Base-by-base conservation (phyloP, 2,888 invertebrate species). In the Epicampocera succincta region DNA sequence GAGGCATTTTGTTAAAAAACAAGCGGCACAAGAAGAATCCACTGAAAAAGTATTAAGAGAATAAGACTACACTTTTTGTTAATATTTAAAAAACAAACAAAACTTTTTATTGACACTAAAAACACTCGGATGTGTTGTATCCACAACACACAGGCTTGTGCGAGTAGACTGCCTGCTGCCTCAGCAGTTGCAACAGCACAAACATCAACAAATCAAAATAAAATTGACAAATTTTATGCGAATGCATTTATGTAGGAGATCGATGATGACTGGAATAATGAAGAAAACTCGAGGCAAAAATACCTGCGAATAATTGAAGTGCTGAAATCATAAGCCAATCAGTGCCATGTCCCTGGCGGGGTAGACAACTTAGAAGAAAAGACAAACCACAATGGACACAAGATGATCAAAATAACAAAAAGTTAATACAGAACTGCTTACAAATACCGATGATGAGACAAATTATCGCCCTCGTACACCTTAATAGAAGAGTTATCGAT, bases 21-120 rank as follows among this genome's bases (percentile, higher is more conserved):
- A 21, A 19, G 9, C 12, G 40, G 21, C 21, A 61, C 46, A 52
- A 15, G 4, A 17, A 6, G 15, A 60, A 65, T 72, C 42, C 29
- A 29, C 52, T 63, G 69, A 74, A 82, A 77, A 77, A 69, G 69
- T 46, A 82, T 77, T 82, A 71, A 74, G 77, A 82, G 77, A 82
- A 74, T 77, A 61, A 73, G 77, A 77, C 77, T 78, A 75, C 60
- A 74, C 78, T 74, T 78, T 65, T 54, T 63, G 50, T 61, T 38
- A n/a, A 44, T 56, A 8, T 21, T 73, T 63, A 68, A 33, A 33
- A 33, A 33, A 33, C 5, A 33, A 33, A 33, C 5, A 33, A 33
- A 33, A 33, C 33, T 21, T 58, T 46, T 11, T 48, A 82, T 82
- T 78, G 78, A 78, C 78, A 75, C 65, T 33, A 3, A 33, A 66